Base-by-base conservation (phyloP, 2,888 invertebrate species). In the Galerucella calmariensis region DNA sequence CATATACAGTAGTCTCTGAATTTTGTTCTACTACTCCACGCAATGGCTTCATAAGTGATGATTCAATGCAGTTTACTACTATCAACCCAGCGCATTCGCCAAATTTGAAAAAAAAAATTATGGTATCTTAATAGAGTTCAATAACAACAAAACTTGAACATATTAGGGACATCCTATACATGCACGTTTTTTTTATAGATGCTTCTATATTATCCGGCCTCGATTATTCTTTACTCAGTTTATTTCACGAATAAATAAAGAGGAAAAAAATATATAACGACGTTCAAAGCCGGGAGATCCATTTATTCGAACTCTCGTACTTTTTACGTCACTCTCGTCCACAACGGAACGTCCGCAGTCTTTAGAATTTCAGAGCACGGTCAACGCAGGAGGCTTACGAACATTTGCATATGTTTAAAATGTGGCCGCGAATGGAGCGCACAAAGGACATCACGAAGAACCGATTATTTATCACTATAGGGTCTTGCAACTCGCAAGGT, bases 321-420 rank as follows among this genome's bases (percentile, higher is more conserved):
- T 67, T 67, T 67, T 67, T 67, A 67, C 68, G 69, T 65, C 63
- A 46, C 16, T 27, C 41, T 44, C 27, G 65, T 72, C 72, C 72
- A 53, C 63, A 56, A 65, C 63, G 62, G 75, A 75, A 69, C 74
- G 75, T 76, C 82, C 81, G 81, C 83, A 82, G 74, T 76, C 82
- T 83, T 85, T 85, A 83, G 81, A 84, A 82, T 85, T 86, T 86
- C 86, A 80, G 84, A 86, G 86, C 87, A 87, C 86, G 86, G 87
- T 86, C 86, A 85, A 82, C 85, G 81, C 82, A 84, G 82, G 82
- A 84, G 85, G 84, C 83, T 84, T 85, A 82, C 79, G 79, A 79
- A 80, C 84, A 88, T 88, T 88, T 87, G 87, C 88, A 88, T 88
- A 86, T 83, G 86, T 86, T 87, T 86, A 86, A 87, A 86, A 87